Conservation (phyloP, 2,113 vertebrate species). For the Nothobranchius kuhntae region DNA sequence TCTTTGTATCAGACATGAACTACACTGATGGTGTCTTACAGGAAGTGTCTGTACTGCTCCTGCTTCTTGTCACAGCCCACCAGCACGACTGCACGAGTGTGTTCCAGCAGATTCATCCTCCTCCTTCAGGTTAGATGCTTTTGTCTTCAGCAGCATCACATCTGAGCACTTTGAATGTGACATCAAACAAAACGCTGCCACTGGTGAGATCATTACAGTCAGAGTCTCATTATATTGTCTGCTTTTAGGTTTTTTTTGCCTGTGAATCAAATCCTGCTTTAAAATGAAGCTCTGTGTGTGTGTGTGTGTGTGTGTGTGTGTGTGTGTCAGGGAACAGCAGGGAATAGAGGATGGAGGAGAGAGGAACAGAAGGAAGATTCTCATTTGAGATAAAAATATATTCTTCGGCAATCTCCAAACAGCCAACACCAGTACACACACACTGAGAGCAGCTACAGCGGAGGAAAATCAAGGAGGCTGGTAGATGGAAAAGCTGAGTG, state of each 20-base stretch:
- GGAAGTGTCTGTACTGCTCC: not conserved
- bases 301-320: conserved; percentile 12
- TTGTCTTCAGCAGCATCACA: conserved; percentile 37
- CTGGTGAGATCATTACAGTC: conserved; percentile 51
- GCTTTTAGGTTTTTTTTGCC: conserved; percentile 40
- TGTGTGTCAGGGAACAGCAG: conserved; percentile 44
- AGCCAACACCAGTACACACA: not conserved
- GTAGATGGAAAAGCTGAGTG: conserved; percentile 18
- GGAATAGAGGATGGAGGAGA: conserved; percentile 51
- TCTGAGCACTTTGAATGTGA: conserved; percentile 50
- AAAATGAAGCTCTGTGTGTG: conserved; percentile 11
- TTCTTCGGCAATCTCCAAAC: conserved; percentile 29
- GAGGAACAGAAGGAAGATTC: conserved; percentile 47
- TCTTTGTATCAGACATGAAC: conserved; percentile 14
- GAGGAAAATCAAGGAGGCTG: conserved; percentile 15
- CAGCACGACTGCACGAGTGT: conserved; percentile 2
- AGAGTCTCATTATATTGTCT: conserved; percentile 44
- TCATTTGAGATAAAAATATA: conserved; percentile 72
- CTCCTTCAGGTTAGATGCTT: conserved; percentile 18
- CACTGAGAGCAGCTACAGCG: conserved; percentile 1
- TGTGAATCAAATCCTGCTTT: conserved; percentile 24
- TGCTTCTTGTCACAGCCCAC: conserved; percentile 3
- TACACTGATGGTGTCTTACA: conserved; percentile 8
- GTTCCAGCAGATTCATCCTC: conserved; percentile 9
- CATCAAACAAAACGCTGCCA: conserved; percentile 50